Conservation (phyloP, 2,113 vertebrate genomes). For the Scytalopus superciliaris region DNA sequence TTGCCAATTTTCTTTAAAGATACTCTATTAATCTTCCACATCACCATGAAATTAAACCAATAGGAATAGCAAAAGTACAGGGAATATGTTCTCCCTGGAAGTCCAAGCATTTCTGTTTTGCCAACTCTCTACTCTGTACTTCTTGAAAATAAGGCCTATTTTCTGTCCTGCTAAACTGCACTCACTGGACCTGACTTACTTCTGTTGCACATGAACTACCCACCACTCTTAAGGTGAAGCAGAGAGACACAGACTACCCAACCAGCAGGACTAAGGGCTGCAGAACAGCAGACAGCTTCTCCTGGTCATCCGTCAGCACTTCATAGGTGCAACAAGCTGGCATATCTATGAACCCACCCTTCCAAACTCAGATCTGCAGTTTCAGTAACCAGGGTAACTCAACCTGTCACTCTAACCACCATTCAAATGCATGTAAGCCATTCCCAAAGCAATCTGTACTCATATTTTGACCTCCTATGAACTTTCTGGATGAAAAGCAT, state of each 20-base stretch:
- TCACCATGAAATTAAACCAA: not conserved
- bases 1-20: not conserved
- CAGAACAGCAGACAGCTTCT: not conserved
- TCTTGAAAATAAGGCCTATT: not conserved
- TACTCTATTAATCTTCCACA: not conserved
- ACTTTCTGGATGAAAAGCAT: not conserved
- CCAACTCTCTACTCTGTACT: not conserved
- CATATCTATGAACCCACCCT: not conserved
- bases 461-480: not conserved
- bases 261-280: not conserved
- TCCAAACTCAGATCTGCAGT: not conserved
- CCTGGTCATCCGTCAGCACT: not conserved
- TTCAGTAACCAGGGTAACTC: not conserved
- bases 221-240: not conserved
- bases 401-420: not conserved
- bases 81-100: not conserved
- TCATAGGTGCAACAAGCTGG: not conserved
- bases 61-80: accelerated
- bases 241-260: not conserved
- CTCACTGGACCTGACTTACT: not conserved
- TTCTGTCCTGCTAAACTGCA: not conserved
- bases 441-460: not conserved
- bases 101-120: not conserved
- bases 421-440: not conserved
- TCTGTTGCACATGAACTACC: not conserved